Base-by-base conservation (phyloP, 2,113 vertebrate genomes). In the Myiozetetes cayanensis region DNA sequence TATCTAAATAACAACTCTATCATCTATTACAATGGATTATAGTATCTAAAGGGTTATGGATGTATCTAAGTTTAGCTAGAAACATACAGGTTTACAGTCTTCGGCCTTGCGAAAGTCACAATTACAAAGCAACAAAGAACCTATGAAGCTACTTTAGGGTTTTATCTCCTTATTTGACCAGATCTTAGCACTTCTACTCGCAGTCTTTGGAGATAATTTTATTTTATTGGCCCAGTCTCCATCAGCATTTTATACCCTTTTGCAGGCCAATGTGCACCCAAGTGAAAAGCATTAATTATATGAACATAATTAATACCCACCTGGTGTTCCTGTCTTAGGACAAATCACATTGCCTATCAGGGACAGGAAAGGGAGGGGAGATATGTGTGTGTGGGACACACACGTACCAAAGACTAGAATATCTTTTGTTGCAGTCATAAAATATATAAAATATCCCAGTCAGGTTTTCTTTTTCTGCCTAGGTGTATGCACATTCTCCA, bases 101-200 rank as follows among this genome's bases (percentile, higher is more conserved):
- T n/a, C 27, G 39, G 25, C 71, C 47, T 47, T 62, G 53, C 24
- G 75, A 41, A 68, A 68, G 53, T 31, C 62, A 62, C 47, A 47
- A 41, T 41, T 70, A 27, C 37, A 82, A 89, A 68, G 24, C 46
- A 68, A 63, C 14, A 62, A 70, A 70, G n/a, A 41, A 35, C 30
- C n/a, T 35, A 8, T 0, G 7, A 17, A 76, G 25, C 41, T 56
- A 16, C 61, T 63, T 62, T 55, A 70, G 47, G n/a, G 55, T 70
- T 62, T 62, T 31, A 31, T 49, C 14, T 55, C 41, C n/a, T 12
- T 55, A 31, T 83, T 55, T 70, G 17, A 41, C 30, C 6, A 4
- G 55, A 10, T 49, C n/a, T 70, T 47, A 61, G 30, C 0, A 1
- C 21, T 76, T 83, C 75, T 43, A 63, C 46, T 77, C 0, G 0